Base-by-base conservation (phyloP, 1,140 invertebrate species). In the Akabosia matsudoensis region DNA sequence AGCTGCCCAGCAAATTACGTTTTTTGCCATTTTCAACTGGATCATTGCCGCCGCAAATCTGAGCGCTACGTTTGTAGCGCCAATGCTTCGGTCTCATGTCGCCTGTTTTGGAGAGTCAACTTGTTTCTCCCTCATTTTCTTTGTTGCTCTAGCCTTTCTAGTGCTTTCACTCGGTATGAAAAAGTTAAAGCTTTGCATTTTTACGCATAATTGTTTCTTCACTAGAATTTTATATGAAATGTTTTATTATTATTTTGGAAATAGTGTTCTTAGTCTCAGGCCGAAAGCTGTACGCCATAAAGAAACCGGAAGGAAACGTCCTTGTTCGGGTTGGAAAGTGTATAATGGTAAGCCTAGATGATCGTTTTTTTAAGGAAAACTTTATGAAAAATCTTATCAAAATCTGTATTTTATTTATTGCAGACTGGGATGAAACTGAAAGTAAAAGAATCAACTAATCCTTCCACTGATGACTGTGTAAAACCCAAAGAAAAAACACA, bases 11-110 rank as follows among this genome's bases (percentile, higher is more conserved):
- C 61, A 67, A 67, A 2, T 67, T 30, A 10, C 33, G 73, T 98
- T 95, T 86, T 97, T 98, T 85, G 97, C 95, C 0, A 85, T 97
- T 0, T 98, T 97, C 84, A 97, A 97, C 86, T 94, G 97, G 81
- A 88, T 94, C 33, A 97, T 98, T 81, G 97, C 98, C 83, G 89
- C 92, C 1, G 97, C 96, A 3, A 95, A 93, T 78, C 88, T 97
- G 61, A 87, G 97, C 18, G 97, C 95, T 0, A 96, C 93, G 0
- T 91, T 95, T 70, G 79, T 98, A 0, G 97, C 96, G 0, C 97
- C 97, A 0, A 89, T 96, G 30, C 85, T 99, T 2, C 89, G 93
- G 77, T 89, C 91, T 51, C 90, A 95, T 82, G 88, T 95, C 0
- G 83, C 90, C 28, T 98, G 96, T 84, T 93, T 96, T 80, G 92